Evolutionary conservation across 2,797 vertebrate species (phyloP), one percentile per base, ranked within the genome.

Genomic region (Gorsachius magnificus): DNA sequence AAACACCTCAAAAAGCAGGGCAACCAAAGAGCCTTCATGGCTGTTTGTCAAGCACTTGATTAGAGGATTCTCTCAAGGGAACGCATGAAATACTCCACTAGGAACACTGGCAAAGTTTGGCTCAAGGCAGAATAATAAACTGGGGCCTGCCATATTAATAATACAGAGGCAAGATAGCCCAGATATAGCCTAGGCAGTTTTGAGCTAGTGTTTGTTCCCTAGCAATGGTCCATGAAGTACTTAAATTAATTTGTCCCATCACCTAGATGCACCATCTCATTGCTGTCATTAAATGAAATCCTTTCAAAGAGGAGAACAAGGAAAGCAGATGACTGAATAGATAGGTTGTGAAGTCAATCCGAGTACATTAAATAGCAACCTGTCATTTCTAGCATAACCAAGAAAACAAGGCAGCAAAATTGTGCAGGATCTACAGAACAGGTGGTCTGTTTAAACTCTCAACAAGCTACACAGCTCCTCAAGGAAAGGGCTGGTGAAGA

Each of bases 321-420:
- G 41, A 76, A 94, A 93, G 35, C 25, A 90, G 41, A 53, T 69
- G 50, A 93, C n/a, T 75, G 56, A 95, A 61, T 12, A 91, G 79
- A 90, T 69, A 24, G 51, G 35, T 48, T 79, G 61, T 81, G 45
- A 93, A 81, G 65, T 66, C 80, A 90, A 57, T 70, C 57, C 0
- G 0, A 83, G 58, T 11, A 54, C 36, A 93, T 88, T 58, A 91
- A 81, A 88, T 10, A 72, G 63, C 28, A 86, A 72, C 38, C 36
- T 83, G 69, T 58, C 38, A 61, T 63, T 70, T 94, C 74, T 29
- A 77, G 45, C 60, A 83, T 83, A 94, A 82, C 71, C 41, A 64
- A 70, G 60, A 89, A 92, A 95, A 86, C 54, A 87, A 96, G 43
- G 69, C 48, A 92, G 45, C 13, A 90, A 84, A 94, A 84, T 1